These are phyloP conservation scores for Pterocles gutturalis DNA, from an alignment of 2,113 vertebrate species.

Conservation along the genomic window DNA sequence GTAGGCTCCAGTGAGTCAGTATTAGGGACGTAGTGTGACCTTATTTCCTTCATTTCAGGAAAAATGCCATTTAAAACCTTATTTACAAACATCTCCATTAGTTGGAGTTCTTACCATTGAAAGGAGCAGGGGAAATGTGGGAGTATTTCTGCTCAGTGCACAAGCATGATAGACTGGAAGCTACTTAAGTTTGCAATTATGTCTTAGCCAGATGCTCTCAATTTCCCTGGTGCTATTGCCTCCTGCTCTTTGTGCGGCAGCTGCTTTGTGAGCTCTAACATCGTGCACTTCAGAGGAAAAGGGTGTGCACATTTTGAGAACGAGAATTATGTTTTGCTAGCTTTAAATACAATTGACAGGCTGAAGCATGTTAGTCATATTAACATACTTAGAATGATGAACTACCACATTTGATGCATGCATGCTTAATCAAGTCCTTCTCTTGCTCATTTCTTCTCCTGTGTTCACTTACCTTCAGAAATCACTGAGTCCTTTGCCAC, in stretches of 20 bases:
- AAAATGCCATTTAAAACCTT: background rate
- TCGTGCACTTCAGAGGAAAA: background rate
- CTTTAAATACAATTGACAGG: background rate
- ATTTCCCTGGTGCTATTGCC: background rate
- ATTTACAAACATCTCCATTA: background rate
- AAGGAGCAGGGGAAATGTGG: background rate
- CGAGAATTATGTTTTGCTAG: background rate
- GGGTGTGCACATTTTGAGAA: background rate
- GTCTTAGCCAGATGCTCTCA: background rate
- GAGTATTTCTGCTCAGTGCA: background rate
- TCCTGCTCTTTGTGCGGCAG: background rate
- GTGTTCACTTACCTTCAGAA: background rate
- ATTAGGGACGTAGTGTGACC: background rate
- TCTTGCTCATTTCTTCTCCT: background rate
- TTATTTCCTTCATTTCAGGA: background rate
- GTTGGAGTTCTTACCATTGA: background rate
- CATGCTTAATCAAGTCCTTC: background rate
- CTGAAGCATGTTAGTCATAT: background rate
- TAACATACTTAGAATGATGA: background rate
- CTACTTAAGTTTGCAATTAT: background rate
- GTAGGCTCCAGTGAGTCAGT: background rate
- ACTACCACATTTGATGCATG: background rate
- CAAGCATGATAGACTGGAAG: background rate
- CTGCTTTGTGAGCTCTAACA: background rate
- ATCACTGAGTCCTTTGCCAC: background rate